Conservation (phyloP, 2,797 vertebrate species). For the Hippoglossus hippoglossus region DNA sequence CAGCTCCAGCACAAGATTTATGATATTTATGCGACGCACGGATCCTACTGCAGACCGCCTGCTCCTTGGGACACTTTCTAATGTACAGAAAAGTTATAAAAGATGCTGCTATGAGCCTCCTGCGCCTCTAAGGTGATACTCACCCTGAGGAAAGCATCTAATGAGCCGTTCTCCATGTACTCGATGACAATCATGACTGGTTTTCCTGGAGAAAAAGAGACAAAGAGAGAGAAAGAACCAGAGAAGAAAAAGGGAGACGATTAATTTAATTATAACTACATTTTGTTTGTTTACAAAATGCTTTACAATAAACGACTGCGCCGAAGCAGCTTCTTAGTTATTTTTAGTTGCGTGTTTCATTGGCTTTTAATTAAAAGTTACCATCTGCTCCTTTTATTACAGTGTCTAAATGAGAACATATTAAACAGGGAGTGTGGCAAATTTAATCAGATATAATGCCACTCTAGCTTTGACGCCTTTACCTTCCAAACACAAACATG, state of each 20-base stretch:
- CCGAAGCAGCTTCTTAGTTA: conserved; percentile 49
- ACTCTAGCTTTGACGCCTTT: conserved; percentile 30
- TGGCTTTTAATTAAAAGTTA: conserved; percentile 77
- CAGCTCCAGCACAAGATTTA: conserved; percentile 61
- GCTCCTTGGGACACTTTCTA: conserved; percentile 48
- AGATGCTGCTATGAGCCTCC: conserved; percentile 47
- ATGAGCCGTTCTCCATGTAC: conserved; percentile 99
- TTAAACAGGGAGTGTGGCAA: conserved; percentile 55
- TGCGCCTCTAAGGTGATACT: conserved; percentile 73
- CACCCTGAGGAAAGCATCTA: conserved; percentile 98
- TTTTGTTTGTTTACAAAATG: conserved; percentile 54
- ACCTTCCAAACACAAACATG: conserved; percentile 33
- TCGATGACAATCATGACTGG: conserved; percentile 99
- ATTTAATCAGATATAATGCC: conserved; percentile 64
- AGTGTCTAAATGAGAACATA: conserved; percentile 65
- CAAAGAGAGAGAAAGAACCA: background rate
- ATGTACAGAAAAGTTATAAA: conserved; percentile 46
- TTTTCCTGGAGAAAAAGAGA: conserved; percentile 86
- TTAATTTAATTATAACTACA: conserved; percentile 53
- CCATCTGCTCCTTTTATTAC: conserved; percentile 79
- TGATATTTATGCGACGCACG: conserved; percentile 58
- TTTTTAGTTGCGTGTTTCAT: conserved; percentile 69
- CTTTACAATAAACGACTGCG: conserved; percentile 39
- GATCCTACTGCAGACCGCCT: conserved; percentile 53
- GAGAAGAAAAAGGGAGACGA: conserved; percentile 33